Evolutionary conservation across 2,113 vertebrate genomes (phyloP).

Genomic region (Natator depressus): DNA sequence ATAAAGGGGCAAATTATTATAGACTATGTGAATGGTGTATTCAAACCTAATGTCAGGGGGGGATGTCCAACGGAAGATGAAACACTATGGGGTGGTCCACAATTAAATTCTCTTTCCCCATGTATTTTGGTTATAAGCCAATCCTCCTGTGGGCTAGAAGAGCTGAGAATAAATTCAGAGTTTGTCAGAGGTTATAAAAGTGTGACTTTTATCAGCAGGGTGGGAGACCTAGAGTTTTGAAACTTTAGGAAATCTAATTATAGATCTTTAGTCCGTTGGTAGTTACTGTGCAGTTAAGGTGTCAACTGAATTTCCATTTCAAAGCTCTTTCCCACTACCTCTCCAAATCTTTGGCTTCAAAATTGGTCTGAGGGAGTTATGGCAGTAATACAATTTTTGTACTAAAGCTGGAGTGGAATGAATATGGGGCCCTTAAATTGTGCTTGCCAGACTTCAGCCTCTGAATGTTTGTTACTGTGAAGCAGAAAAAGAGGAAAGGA

Average conservation of each 20-base stretch:
- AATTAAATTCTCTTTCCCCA: background rate
- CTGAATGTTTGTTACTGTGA: background rate
- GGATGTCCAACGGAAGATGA: background rate
- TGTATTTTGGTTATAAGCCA: background rate
- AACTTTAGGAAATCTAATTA: background rate
- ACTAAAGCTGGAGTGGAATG: background rate
- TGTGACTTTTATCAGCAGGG: slow-evolving; percentile 6
- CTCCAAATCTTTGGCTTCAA: background rate
- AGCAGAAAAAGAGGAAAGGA: background rate
- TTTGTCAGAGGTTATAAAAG: background rate
- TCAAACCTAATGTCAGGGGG: background rate
- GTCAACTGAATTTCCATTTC: background rate
- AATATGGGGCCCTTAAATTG: background rate
- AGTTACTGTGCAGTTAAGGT: background rate
- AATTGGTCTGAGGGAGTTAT: background rate
- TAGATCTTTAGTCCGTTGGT: background rate
- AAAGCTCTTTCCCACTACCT: background rate
- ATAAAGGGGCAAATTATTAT: background rate
- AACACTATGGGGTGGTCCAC: background rate
- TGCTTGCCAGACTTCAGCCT: background rate
- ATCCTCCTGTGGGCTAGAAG: background rate
- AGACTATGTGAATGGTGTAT: background rate
- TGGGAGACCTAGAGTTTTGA: slow-evolving; percentile 5
- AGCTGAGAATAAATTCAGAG: slow-evolving; percentile 4
- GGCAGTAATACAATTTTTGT: background rate